Conservation (phyloP, 2,113 vertebrate species). For the Anthoscopus minutus region DNA sequence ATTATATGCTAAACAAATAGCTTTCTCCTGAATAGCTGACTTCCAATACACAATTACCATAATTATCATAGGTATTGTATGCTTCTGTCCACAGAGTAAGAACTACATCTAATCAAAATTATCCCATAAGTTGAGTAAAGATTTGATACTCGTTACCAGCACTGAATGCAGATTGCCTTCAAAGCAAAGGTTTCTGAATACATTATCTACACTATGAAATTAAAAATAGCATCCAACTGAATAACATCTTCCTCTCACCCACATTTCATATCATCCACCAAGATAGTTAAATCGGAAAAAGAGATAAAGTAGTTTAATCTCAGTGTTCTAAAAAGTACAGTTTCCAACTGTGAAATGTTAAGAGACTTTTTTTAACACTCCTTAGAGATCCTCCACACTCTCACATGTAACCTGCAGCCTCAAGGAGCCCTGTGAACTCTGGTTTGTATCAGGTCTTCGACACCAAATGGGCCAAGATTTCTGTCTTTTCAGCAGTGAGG, state of each 20-base stretch:
- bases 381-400: neutral
- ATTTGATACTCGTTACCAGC: neutral
- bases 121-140: neutral
- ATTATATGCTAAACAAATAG: neutral
- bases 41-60: neutral
- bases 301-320: neutral
- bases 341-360: neutral
- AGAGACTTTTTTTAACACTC: neutral
- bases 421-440: neutral
- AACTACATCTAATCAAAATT: slow-evolving; percentile 1
- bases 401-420: neutral
- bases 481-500: neutral
- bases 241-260: slow-evolving; percentile 4
- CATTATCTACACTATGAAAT: neutral
- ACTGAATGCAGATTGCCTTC: neutral
- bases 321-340: neutral
- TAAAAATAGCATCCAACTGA: slow-evolving; percentile 5
- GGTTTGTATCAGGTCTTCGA: neutral
- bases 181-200: slow-evolving; percentile 9
- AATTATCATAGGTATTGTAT: neutral
- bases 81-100: neutral
- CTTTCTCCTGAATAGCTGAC: neutral
- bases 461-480: neutral
- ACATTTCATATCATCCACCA: neutral
- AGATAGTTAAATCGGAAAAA: neutral